Percentiles rank a stretch among this genome's conserved stretches.
Conservation (phyloP, 1,140 invertebrate genomes). For the Hylyphantes graminicola region DNA sequence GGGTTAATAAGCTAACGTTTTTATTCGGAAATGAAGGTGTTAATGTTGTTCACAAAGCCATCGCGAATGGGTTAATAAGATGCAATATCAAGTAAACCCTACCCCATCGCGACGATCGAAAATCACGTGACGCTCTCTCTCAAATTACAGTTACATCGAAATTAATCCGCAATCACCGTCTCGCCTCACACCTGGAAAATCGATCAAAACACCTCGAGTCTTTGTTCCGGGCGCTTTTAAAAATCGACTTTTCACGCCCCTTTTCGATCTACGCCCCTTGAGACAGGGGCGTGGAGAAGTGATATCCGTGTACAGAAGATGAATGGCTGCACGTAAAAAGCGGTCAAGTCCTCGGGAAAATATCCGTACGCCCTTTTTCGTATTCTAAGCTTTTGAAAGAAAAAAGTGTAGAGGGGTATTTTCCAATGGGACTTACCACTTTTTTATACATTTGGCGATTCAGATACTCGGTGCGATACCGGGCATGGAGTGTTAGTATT, state of each 20-base stretch:
- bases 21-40: too few relatives aligned
- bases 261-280: background rate
- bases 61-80: background rate
- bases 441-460: background rate
- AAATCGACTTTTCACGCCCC: slow-evolving; percentile 41
- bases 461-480: slow-evolving; percentile 20
- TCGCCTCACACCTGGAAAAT: slow-evolving; percentile 30
- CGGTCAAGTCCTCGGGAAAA: too few relatives aligned
- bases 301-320: slow-evolving; percentile 21
- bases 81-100: background rate
- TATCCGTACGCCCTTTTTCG: too few relatives aligned
- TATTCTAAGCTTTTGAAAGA: too few relatives aligned
- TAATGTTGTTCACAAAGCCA: too few relatives aligned
- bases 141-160: slow-evolving; percentile 39
- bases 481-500: slow-evolving; percentile 39
- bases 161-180: slow-evolving; percentile 40
- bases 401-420: too few relatives aligned
- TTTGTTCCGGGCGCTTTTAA: background rate
- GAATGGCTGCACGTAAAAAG: slow-evolving; percentile 24
- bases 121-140: slow-evolving; percentile 11
- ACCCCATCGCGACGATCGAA: slow-evolving; percentile 6
- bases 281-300: slow-evolving; percentile 9
- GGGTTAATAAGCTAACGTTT: too few relatives aligned
- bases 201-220: slow-evolving; percentile 25
- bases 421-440: too few relatives aligned